A percentile compares a stretch with the other conserved stretches of the same genome.
Conservation (phyloP, 2,888 invertebrate genomes). For the Marasmarcha lunaedactyla region DNA sequence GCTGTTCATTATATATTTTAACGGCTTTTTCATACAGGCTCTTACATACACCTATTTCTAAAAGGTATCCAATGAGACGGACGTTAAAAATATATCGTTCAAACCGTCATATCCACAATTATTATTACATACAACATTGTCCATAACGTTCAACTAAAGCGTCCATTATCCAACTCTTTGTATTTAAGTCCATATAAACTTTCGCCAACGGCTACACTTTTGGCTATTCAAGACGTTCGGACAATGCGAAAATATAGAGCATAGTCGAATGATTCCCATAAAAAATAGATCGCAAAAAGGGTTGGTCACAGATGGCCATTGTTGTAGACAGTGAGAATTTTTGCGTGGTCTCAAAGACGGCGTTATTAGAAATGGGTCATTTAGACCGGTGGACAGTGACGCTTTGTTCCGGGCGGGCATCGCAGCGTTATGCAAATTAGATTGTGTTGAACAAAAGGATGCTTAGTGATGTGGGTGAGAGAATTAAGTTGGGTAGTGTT, state of each 20-base stretch:
- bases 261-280: constrained; percentile 60
- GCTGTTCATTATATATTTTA: too few relatives aligned
- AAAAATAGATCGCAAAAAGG: constrained; percentile 55
- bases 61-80: neutral
- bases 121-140: neutral
- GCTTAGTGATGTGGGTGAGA: constrained; percentile 7
- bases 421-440: constrained; percentile 58
- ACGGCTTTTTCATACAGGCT: too few relatives aligned
- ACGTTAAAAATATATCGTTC: neutral
- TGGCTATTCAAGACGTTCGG: constrained; percentile 32
- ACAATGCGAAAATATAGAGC: constrained; percentile 69
- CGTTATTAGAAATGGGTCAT: constrained; percentile 55
- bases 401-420: constrained; percentile 34
- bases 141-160: constrained; percentile 24
- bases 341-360: constrained; percentile 40
- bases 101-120: neutral
- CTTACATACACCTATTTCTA: constrained; percentile 1
- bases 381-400: constrained; percentile 40
- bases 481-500: neutral
- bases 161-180: constrained; percentile 33
- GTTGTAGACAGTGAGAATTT: constrained; percentile 62
- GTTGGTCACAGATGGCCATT: constrained; percentile 47
- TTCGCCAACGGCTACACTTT: constrained; percentile 56
- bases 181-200: constrained; percentile 54
- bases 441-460: constrained; percentile 34